Evolutionary conservation across 1,140 invertebrate species (phyloP), one percentile per base, ranked within the genome.

Genomic region (Pseudomyrmex concolor): DNA sequence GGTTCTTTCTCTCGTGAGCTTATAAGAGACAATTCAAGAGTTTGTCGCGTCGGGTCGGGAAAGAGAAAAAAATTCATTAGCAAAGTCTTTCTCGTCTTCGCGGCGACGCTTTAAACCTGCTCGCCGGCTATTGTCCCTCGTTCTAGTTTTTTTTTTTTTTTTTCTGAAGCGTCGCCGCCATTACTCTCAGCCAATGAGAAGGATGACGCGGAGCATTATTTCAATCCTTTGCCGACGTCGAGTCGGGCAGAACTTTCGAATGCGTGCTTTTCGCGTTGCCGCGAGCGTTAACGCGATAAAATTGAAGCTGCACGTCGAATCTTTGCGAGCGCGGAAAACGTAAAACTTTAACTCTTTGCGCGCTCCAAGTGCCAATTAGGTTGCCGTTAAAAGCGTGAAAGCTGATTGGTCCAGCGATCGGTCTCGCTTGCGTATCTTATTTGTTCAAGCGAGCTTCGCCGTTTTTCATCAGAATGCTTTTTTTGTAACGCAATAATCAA

Each of bases 291-390:
- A 80, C 54, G 54, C 22, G 45, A 71, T 50, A 57, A 71, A 80
- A 64, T 59, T 71, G 34, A 7, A 7, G 17, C 76, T 19, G 13
- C 76, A 17, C 60, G 60, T 76, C 73, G 76, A 48, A 67, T 77
- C 54, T 19, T 59, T 19, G 43, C 51, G 15, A 70, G 13, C 59
- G 64, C 64, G 25, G 2, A 25, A 25, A 25, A 70, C 54, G 19
- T 70, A 60, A 71, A 80, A 70, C 54, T 15, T 59, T 70, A 59
- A 71, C 22, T 80, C 19, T 71, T 80, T 50, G 66, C 76, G 66
- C 76, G 76, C 76, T 80, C 76, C 76, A 68, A 68, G 51, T 78
- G 43, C 15, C 64, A 80, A 80, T 71, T 71, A 80, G 66, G 15
- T 71, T 71, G 55, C 10, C 17, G 34, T 19, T 57, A 34, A 70